Base-by-base conservation (phyloP, 2,888 invertebrate genomes). In the Rhamnusium bicolor region DNA sequence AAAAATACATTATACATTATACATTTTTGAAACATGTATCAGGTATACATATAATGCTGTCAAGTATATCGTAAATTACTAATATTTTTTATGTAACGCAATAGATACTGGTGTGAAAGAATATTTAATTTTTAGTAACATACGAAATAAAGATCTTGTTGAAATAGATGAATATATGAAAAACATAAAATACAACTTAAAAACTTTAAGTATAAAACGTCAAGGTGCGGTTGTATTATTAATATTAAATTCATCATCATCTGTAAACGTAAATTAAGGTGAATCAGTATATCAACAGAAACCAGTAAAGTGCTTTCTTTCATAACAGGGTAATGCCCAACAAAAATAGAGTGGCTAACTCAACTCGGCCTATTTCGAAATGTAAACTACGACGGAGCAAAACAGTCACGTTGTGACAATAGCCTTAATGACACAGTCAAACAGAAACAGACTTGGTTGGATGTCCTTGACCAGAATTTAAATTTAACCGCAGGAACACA, bases 381-480 rank as follows among this genome's bases (percentile, higher is more conserved):
- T 5, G 2, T 40, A 32, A 32, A 40, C 40, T 40, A n/a, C 19
- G 10, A 8, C 53, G 21, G 12, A 24, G 47, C 24, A 40, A 46
- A 24, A n/a, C 19, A 62, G 46, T 46, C 12, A 19, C 18, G 19
- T 40, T 18, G 40, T 58, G 21, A 58, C 58, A 21, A 27, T 27
- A 21, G 58, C 46, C 62, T 16, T 61, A 68, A 71, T 61, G 73
- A 32, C 65, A 69, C 51, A 68, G 75, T 68, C 67, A 69, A 27
- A 54, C 68, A 14, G 51, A 63, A 60, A 53, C 27, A 53, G 53
- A 71, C 46, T 49, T 40, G 40, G 27, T 49, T 27, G 58, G 58
- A 2, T 56, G 76, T 65, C 76, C 76, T 72, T 76, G 76, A 67
- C 76, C 76, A 27, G 56, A 62, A 74, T 76, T 72, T 61, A 73